Evolutionary conservation across 2,797 vertebrate genomes (phyloP).

Genomic region (Sylvilagus floridanus): DNA sequence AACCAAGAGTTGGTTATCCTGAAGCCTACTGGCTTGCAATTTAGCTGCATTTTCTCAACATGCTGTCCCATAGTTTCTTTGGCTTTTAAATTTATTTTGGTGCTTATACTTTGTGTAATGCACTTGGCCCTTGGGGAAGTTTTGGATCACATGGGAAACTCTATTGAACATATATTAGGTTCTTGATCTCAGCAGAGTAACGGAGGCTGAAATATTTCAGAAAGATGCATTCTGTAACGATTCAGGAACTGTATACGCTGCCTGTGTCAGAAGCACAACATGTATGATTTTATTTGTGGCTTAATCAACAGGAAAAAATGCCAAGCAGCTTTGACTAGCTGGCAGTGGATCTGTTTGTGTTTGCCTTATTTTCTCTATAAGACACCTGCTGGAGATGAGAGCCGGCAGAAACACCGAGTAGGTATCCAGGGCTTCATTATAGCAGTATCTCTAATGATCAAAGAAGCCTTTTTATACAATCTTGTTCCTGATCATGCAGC

Average conservation of each 20-base stretch:
- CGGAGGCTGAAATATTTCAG: constrained; percentile 45
- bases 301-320: constrained; percentile 78
- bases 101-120: constrained; percentile 59
- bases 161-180: constrained; percentile 65
- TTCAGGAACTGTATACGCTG: not conserved
- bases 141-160: constrained; percentile 66
- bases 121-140: constrained; percentile 74
- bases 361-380: constrained; percentile 71
- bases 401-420: constrained; percentile 87
- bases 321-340: constrained; percentile 50
- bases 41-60: constrained; percentile 62
- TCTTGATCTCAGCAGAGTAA: constrained; percentile 54
- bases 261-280: constrained; percentile 67
- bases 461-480: constrained; percentile 88
- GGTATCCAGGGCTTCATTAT: constrained; percentile 86
- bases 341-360: constrained; percentile 66
- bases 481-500: constrained; percentile 88
- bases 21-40: not conserved
- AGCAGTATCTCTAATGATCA: constrained; percentile 89
- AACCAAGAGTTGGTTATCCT: constrained; percentile 40
- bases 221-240: constrained; percentile 20
- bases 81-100: not conserved
- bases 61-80: not conserved
- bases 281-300: constrained; percentile 78
- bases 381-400: constrained; percentile 86